A percentile compares a stretch with the other conserved stretches of the same genome.
Conservation (phyloP, 2,797 vertebrate species). For the Nyctalus aviator region DNA sequence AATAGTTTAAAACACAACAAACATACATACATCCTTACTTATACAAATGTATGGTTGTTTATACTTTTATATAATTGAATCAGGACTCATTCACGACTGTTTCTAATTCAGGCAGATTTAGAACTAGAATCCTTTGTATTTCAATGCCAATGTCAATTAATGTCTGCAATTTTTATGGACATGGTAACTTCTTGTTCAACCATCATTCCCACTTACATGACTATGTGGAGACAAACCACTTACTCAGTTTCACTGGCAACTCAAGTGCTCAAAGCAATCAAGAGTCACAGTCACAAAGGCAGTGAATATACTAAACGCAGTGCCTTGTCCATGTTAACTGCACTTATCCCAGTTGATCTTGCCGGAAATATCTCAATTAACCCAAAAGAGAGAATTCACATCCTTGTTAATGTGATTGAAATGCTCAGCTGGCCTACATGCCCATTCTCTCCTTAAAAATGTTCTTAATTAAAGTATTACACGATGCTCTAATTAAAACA, state of each 20-base stretch:
- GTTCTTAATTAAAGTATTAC: neutral
- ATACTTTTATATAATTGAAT: neutral
- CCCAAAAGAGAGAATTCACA: neutral
- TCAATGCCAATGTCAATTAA: neutral
- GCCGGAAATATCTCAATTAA: neutral
- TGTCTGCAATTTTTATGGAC: accelerated
- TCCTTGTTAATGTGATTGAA: neutral
- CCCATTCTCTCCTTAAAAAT: neutral
- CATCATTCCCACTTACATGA: neutral
- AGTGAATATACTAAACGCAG: accelerated
- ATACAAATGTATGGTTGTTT: neutral
- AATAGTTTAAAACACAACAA: neutral
- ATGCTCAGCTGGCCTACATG: neutral
- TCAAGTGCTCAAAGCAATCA: neutral
- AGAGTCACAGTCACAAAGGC: neutral
- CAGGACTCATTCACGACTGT: neutral
- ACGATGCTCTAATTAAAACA: neutral
- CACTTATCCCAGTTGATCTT: neutral
- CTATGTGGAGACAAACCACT: neutral
- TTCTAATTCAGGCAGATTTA: neutral
- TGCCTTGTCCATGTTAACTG: neutral
- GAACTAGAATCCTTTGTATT: neutral
- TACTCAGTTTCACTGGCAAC: neutral
- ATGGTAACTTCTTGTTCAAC: neutral
- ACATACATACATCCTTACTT: neutral